Conservation (phyloP, 2,113 vertebrate species). For the Sinocyclocheilus rhinocerous region DNA sequence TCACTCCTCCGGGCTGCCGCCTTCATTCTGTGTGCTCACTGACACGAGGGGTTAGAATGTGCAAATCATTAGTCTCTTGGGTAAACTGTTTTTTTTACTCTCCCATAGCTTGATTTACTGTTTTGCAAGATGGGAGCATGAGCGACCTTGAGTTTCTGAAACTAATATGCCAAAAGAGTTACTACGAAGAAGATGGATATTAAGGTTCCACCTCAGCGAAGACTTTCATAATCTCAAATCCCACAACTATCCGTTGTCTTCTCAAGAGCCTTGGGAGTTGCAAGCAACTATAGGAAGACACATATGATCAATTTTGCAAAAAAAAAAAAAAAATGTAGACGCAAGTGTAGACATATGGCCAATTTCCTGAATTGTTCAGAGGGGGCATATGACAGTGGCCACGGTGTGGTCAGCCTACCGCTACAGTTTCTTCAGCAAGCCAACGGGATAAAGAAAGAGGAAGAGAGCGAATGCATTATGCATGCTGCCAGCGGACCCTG, state of each 20-base stretch:
- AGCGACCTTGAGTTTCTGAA: conserved; percentile 59
- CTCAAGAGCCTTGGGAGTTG: background rate
- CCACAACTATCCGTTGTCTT: conserved; percentile 55
- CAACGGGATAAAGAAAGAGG: conserved; percentile 58
- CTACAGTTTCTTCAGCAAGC: conserved; percentile 42
- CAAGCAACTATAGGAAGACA: background rate
- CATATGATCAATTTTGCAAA: background rate
- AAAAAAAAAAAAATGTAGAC: background rate
- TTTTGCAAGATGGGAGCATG: conserved; percentile 60
- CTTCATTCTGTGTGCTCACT: conserved; percentile 55
- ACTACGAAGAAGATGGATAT: conserved; percentile 65
- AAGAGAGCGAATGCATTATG: conserved; percentile 65
- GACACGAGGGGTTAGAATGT: conserved; percentile 68
- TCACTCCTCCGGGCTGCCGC: conserved; percentile 65
- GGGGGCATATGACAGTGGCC: conserved; percentile 22
- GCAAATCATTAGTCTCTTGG: conserved; percentile 72
- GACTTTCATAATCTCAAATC: conserved; percentile 66
- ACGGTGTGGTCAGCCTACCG: conserved; percentile 42
- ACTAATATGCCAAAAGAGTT: conserved; percentile 66
- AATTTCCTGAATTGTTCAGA: background rate
- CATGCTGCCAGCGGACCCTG: conserved; percentile 75
- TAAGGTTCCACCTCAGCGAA: conserved; percentile 67
- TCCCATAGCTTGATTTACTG: conserved; percentile 69
- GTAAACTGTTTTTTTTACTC: conserved; percentile 49
- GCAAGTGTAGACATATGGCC: conserved; percentile 5